Percentiles rank a stretch among this genome's conserved stretches.
Conservation (phyloP, 2,888 invertebrate species). For the Tipula lateralis region DNA sequence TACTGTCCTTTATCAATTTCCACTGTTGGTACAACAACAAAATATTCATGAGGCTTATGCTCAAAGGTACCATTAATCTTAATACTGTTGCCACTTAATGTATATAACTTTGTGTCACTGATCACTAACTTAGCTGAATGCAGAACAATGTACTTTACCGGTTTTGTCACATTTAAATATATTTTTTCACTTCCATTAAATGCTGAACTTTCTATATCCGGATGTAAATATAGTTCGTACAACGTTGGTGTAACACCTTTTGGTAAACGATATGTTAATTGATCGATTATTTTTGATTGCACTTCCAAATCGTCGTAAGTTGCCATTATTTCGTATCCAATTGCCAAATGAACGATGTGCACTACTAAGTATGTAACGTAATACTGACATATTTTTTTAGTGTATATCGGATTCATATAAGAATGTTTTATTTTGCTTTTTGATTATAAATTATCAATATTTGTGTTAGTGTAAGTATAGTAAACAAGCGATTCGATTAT, state of each 20-base stretch:
- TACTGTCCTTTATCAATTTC: slow-evolving; percentile 49
- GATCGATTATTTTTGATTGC: slow-evolving; percentile 42
- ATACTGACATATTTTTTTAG: neutral
- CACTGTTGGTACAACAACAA: slow-evolving; percentile 46
- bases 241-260: slow-evolving; percentile 55
- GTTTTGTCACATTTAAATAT: slow-evolving; percentile 48
- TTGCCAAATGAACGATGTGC: neutral
- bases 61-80: slow-evolving; percentile 42
- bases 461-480: neutral
- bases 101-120: slow-evolving; percentile 47
- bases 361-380: neutral
- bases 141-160: slow-evolving; percentile 50
- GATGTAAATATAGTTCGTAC: slow-evolving; percentile 61
- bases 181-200: slow-evolving; percentile 59
- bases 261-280: slow-evolving; percentile 54
- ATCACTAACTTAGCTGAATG: slow-evolving; percentile 53
- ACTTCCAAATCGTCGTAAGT: slow-evolving; percentile 35
- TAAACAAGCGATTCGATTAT: neutral
- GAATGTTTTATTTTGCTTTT: neutral
- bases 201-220: slow-evolving; percentile 57
- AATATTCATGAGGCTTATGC: slow-evolving; percentile 45
- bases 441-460: neutral
- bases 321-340: neutral
- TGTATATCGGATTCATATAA: neutral
- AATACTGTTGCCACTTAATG: slow-evolving; percentile 39